phyloP scores from a whole-genome alignment of 2,797 vertebrate genomes.

The Tenualosa thibaudeaui region DNA sequence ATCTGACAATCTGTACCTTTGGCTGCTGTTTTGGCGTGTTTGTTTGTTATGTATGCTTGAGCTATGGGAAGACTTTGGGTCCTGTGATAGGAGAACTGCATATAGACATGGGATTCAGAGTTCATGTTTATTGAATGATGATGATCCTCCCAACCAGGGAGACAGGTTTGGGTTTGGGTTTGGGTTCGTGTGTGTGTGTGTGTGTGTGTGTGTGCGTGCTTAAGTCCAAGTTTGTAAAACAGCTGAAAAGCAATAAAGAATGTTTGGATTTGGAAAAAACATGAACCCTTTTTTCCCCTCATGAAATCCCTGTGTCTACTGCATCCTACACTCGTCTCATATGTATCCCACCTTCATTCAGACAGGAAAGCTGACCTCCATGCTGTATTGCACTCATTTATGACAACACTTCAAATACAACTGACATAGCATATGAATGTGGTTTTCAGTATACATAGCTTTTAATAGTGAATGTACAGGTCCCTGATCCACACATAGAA shows the following conservation, averaged over 20 bases:
- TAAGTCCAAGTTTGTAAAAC: neutral
- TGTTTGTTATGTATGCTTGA: neutral
- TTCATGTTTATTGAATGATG: neutral
- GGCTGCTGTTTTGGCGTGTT: neutral
- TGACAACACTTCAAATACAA: no score
- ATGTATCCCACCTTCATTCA: no score
- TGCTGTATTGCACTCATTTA: no score
- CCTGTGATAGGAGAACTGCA: neutral
- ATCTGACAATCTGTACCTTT: constrained; percentile 14
- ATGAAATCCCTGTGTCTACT: no score
- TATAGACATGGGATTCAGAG: neutral
- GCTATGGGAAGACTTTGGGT: neutral
- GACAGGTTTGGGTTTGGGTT: no score
- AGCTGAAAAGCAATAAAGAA: neutral
- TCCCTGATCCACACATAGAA: no score
- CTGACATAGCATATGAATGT: no score
- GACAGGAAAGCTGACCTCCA: no score
- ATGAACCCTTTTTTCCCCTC: neutral
- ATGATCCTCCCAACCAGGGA: no score
- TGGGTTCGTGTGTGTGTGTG: neutral
- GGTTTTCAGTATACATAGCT: no score
- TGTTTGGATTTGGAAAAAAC: neutral
- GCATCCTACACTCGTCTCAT: no score
- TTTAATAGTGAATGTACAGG: no score
- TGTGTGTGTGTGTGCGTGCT: neutral